Evolutionary conservation across 2,888 invertebrate species (phyloP), one percentile per base, ranked within the genome.

Genomic region (Polydrusus pterygomalis): DNA sequence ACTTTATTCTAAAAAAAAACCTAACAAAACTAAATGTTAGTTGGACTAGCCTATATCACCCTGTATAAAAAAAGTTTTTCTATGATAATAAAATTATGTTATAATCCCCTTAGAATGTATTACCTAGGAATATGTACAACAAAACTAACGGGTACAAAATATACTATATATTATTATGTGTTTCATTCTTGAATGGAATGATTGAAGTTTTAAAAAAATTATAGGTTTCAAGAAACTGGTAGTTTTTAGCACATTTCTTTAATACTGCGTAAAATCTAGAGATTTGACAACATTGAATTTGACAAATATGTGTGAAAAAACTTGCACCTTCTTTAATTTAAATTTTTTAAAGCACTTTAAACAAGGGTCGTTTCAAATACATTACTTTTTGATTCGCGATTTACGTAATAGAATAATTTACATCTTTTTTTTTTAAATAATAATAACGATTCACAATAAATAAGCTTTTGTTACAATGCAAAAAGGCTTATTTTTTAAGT

Each of bases 21-120:
- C 43, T n/a, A 43, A 43, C 43, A 43, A 43, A 43, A 72, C 40
- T 40, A 49, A 58, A 11, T 70, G 67, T 75, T 75, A 75, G 73
- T 73, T 30, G 47, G 70, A 74, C 77, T 77, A 77, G 58, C 62
- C 77, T 77, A 74, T 77, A 74, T 72, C 77, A 77, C 77, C 77
- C 74, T 77, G 77, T 77, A 30, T 54, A 70, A 58, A 58, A n/a
- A 75, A 73, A 76, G 77, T 70, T 77, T 77, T 77, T 77, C 77
- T 70, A 49, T 77, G 70, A 73, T 15, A 74, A 74, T 76, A 70
- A 69, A 64, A 34, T 54, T 45, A 70, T 65, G 68, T 60, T 25
- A 47, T 73, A 73, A 69, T 69, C 74, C 74, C 69, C 62, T 64
- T 60, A 68, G 7, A 60, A 38, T 30, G 34, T 49, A 60, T 43